Conservation (phyloP, 2,888 invertebrate genomes). For the Amphipoea lucens region DNA sequence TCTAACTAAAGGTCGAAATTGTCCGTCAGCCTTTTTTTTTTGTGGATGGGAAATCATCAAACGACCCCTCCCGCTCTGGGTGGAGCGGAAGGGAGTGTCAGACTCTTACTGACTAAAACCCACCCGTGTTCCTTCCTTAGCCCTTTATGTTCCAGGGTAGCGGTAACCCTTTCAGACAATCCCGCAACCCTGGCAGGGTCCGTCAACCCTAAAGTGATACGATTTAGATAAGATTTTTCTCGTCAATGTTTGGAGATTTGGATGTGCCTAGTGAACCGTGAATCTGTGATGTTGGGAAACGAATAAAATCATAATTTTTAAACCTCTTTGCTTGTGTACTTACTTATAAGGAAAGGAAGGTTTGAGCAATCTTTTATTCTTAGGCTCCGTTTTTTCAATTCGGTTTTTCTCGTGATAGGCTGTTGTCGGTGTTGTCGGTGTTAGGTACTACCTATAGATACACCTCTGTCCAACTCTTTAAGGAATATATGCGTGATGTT, state of each 20-base stretch:
- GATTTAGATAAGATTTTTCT: neutral
- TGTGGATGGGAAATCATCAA: too few relatives aligned
- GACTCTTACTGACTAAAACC: too few relatives aligned
- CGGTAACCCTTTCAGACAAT: too few relatives aligned
- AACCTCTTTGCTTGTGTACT: neutral
- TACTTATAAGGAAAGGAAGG: neutral
- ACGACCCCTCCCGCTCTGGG: too few relatives aligned
- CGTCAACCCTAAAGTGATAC: too few relatives aligned
- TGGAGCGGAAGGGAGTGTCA: too few relatives aligned
- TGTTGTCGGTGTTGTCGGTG: neutral
- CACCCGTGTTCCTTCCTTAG: too few relatives aligned
- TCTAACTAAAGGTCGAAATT: neutral
- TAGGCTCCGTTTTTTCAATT: neutral
- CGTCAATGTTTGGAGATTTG: neutral
- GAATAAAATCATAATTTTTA: neutral
- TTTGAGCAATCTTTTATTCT: neutral
- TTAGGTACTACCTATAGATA: neutral
- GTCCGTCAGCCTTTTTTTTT: too few relatives aligned
- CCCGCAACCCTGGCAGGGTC: too few relatives aligned
- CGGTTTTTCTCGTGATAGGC: neutral
- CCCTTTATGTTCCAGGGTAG: too few relatives aligned
- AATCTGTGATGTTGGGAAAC: conserved; percentile 1
- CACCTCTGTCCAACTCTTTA: too few relatives aligned
- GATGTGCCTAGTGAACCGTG: neutral
- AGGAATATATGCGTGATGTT: too few relatives aligned